Evolutionary conservation across 2,888 invertebrate genomes (phyloP), one percentile per base, ranked within the genome.

Genomic region (Crocallis elinguaria): DNA sequence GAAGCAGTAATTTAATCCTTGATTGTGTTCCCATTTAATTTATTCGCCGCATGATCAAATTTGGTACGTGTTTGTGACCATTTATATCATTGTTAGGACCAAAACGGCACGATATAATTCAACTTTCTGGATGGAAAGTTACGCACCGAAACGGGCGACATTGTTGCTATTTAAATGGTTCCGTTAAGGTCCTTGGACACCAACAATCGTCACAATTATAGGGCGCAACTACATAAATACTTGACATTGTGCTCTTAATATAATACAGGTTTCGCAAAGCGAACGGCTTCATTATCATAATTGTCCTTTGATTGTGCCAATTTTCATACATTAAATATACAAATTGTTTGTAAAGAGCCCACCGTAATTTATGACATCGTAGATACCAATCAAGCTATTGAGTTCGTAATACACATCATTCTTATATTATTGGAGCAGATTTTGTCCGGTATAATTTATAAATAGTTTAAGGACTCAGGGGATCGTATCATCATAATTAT

Each of bases 1-100:
- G 84, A 83, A 86, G 75, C 88, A 78, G 85, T 90, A 86, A 90
- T 90, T 90, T 88, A 88, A 86, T 84, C 88, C 88, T 79, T 88
- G 88, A 89, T 91, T 91, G 88, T 90, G 84, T 89, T 82, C 80
- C 76, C 81, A 86, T 88, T 86, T 86, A 88, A 89, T 88, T 89
- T 90, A 88, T 89, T 87, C 82, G 83, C 82, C 64, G 76, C 83
- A 84, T 85, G 84, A 86, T 88, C 88, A 88, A 88, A 88, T 88
- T 90, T 85, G 88, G 87, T 80, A 77, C 81, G 82, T 81, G 82
- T 83, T 82, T 84, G 83, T 82, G 77, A 81, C 78, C 85, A 84
- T 88, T 86, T 86, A 80, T 80, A 77, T 80, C 71, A 84, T 78
- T 84, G 82, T 79, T 76, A 72, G 67, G 43, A 32, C 42, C 66